Evolutionary conservation across 2,888 invertebrate genomes (phyloP), one percentile per base, ranked within the genome.

Genomic region (Caenorhabditis panamensis): DNA sequence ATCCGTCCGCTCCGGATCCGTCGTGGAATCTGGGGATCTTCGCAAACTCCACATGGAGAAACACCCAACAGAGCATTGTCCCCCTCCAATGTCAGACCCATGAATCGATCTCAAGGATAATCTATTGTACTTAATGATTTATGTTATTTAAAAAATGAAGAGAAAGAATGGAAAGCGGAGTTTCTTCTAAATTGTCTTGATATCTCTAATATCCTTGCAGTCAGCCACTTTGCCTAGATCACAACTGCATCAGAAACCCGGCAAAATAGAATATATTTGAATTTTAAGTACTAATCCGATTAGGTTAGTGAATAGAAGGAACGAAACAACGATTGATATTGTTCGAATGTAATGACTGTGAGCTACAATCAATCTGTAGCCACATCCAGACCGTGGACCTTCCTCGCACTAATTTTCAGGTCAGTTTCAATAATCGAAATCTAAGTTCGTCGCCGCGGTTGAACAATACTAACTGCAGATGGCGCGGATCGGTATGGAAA

Each of bases 401-500:
- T 87, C 49, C 44, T 87, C 2, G 79, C 76, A 11, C 73, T 87
- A 9, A 75, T 87, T 58, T 85, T 82, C 51, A 51, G 86, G 82
- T 86, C 20, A n/a, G 44, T 41, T 13, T 41, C 13, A 41, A 6
- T 31, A 31, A 31, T 56, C 18, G 18, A 36, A 18, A 49, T 13
- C 22, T 18, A 24, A 8, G 31, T 41, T 41, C 13, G n/a, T n/a
- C n/a, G n/a, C n/a, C n/a, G n/a, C n/a, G n/a, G n/a, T n/a, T n/a
- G n/a, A 16, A 41, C 41, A 41, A 41, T 31, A 41, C 41, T 11
- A 6, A 2, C 13, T 41, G 11, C 56, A 85, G 85, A 82, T 87
- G 87, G 87, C 69, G 83, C 24, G 89, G 89, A 0, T 87, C 87
- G 0, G 85, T 89, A 8, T 89, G 89, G 89, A 87, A 87, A 54